A percentile compares a stretch with the other conserved stretches of the same genome.
Conservation (phyloP, 2,797 vertebrate species). For the Falco berigora region DNA sequence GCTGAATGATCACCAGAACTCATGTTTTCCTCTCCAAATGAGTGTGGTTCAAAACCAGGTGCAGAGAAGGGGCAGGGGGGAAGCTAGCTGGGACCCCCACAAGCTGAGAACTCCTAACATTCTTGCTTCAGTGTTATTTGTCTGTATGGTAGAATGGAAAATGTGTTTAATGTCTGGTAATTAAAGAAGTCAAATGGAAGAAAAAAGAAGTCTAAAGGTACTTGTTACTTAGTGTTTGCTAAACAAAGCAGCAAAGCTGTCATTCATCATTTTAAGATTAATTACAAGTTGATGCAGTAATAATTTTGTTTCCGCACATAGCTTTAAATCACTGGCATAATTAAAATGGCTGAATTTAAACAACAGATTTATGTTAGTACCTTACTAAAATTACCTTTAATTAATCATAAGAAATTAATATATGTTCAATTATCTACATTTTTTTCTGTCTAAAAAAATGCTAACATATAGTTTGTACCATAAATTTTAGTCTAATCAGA, state of each 20-base stretch:
- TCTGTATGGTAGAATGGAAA: background rate
- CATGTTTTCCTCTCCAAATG: background rate
- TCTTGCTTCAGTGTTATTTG: background rate
- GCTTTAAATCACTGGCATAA: background rate
- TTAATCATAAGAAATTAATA: background rate
- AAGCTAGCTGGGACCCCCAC: background rate
- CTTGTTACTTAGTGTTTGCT: conserved; percentile 7
- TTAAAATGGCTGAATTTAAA: background rate
- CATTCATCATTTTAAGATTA: background rate
- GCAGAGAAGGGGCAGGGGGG: background rate
- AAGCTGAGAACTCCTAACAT: background rate
- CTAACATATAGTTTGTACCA: background rate
- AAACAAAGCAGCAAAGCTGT: conserved; percentile 30
- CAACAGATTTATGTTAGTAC: background rate
- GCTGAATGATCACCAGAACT: background rate
- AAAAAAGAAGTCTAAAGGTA: background rate
- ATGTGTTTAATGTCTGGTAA: background rate
- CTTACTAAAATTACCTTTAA: conserved; percentile 7
- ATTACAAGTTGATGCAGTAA: background rate
- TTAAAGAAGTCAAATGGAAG: background rate
- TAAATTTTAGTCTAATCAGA: background rate
- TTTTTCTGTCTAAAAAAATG: background rate
- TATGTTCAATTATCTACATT: background rate
- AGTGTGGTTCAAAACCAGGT: background rate
- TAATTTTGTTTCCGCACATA: background rate